phyloP scores from a whole-genome alignment of 2,797 vertebrate genomes.

The Lepus oiostolus region DNA sequence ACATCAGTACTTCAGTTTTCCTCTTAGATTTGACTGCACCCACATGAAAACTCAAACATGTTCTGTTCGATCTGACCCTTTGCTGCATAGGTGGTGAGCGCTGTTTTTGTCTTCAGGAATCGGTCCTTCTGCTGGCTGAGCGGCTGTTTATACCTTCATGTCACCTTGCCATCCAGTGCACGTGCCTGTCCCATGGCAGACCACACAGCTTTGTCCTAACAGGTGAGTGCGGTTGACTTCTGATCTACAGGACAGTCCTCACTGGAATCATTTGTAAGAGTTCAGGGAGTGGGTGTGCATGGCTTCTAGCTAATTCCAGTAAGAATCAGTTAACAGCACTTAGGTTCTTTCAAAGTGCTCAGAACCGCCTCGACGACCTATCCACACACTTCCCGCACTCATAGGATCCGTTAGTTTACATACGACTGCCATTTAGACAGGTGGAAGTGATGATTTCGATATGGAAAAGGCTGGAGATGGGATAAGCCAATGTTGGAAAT shows the following conservation, averaged over 20 bases:
- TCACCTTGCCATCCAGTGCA: too few species aligned
- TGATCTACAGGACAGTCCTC: neutral
- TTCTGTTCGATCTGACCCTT: too few species aligned
- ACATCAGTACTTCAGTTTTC: neutral
- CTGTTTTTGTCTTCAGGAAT: too few species aligned
- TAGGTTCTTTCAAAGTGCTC: neutral
- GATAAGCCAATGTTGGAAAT: neutral
- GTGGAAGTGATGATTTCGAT: too few species aligned
- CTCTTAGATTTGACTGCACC: neutral
- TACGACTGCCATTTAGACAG: neutral
- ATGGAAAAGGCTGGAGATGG: neutral
- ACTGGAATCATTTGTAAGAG: rapidly evolving
- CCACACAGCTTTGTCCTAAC: rapidly evolving
- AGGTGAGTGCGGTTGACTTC: neutral
- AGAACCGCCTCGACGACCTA: neutral
- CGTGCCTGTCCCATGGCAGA: neutral
- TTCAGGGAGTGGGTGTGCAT: neutral
- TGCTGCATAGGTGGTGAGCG: too few species aligned
- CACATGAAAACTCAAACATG: neutral
- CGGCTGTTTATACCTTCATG: too few species aligned
- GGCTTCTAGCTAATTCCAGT: neutral
- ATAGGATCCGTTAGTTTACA: neutral
- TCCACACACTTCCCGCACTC: neutral
- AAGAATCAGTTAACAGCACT: neutral
- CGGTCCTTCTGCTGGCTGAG: too few species aligned